phyloP scores from a whole-genome alignment of 2,113 vertebrate genomes.

The Lamprotornis superbus region DNA sequence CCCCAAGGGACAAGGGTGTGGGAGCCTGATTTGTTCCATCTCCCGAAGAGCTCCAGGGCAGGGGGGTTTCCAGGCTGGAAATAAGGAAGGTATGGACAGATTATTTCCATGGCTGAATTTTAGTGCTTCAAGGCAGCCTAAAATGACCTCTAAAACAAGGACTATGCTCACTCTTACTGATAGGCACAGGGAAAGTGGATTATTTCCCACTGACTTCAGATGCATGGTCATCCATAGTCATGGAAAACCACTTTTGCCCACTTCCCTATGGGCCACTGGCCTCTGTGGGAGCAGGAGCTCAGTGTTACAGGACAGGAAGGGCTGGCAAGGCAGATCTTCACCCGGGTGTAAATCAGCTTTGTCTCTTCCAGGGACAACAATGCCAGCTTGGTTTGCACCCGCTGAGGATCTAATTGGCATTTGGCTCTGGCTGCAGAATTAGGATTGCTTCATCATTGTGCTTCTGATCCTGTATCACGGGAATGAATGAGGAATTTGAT shows the following conservation, averaged over 20 bases:
- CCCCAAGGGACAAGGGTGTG: not conserved
- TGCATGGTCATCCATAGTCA: not conserved
- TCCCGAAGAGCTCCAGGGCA: not conserved
- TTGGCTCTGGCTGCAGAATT: slow-evolving; percentile 47
- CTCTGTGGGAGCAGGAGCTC: not conserved
- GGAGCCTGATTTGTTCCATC: fast-evolving
- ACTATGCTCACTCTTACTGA: not conserved
- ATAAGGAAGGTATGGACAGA: not conserved
- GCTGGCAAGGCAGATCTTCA: not conserved
- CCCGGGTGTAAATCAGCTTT: slow-evolving; percentile 7
- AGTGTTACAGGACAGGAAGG: not conserved
- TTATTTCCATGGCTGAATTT: not conserved
- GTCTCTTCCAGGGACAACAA: slow-evolving; percentile 27
- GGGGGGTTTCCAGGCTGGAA: not conserved
- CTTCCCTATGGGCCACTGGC: not conserved
- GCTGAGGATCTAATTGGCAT: slow-evolving; percentile 42
- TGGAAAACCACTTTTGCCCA: not conserved
- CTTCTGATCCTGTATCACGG: slow-evolving; percentile 13
- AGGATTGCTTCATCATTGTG: slow-evolving; percentile 43
- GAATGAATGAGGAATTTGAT: slow-evolving; percentile 58
- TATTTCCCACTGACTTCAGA: not conserved
- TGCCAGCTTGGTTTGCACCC: slow-evolving; percentile 33
- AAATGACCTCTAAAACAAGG: not conserved
- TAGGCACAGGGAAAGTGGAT: not conserved
- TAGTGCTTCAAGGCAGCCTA: not conserved